Conservation (phyloP, 2,113 vertebrate species). For the Rhinolophus ferrumequinum region DNA sequence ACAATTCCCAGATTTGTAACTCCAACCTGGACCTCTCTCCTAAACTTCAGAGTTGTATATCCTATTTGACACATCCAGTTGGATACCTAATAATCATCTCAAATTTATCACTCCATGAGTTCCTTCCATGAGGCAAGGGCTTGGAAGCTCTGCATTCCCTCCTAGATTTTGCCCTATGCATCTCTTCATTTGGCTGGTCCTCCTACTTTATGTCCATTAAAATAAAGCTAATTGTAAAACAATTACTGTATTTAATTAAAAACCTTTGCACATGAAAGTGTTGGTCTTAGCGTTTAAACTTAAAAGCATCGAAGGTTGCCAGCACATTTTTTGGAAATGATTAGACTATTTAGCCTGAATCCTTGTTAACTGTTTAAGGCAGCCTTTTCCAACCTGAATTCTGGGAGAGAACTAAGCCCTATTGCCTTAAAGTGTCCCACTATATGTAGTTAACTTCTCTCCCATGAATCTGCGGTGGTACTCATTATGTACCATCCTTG, state of each 20-base stretch:
- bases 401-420: not conserved
- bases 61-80: not conserved
- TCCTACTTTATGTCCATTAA: not conserved
- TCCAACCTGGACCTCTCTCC: not conserved
- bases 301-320: not conserved
- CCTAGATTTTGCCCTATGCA: not conserved
- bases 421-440: not conserved
- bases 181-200: not conserved
- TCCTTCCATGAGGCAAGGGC: not conserved
- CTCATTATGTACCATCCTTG: slow-evolving; percentile 15
- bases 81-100: not conserved
- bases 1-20: not conserved
- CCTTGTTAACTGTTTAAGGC: not conserved
- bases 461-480: not conserved
- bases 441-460: not conserved
- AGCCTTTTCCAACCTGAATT: slow-evolving; percentile 24
- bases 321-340: slow-evolving; percentile 7
- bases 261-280: slow-evolving; percentile 10
- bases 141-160: not conserved
- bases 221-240: not conserved
- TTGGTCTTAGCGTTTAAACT: not conserved
- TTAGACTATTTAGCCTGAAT: not conserved
- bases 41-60: not conserved
- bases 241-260: slow-evolving; percentile 22
- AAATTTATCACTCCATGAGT: not conserved